Conservation (phyloP, 2,797 vertebrate genomes). For the Myotis vivesi region DNA sequence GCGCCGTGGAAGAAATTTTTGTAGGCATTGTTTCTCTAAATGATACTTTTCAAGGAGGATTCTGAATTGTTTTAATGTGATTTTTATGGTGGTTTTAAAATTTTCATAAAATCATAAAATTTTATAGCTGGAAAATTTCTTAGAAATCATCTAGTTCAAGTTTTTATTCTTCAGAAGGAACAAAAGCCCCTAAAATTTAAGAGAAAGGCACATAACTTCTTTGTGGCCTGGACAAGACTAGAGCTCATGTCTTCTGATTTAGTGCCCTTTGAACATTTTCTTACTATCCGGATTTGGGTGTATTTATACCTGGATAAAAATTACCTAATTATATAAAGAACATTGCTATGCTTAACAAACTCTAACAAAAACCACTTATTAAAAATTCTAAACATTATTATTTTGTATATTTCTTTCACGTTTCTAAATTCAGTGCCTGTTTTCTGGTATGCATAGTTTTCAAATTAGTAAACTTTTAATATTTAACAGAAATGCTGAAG, state of each 20-base stretch:
- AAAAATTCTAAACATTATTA: not conserved
- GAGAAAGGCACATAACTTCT: not conserved
- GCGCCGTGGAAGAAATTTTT: not conserved
- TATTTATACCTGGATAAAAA: not conserved
- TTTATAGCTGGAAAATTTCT: slow-evolving; percentile 34
- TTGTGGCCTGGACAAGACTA: not conserved
- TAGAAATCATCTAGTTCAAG: not conserved
- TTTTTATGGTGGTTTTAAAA: slow-evolving; percentile 30
- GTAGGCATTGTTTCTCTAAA: slow-evolving; percentile 2
- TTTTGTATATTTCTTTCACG: not conserved
- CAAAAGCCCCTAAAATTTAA: slow-evolving; percentile 2
- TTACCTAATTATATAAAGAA: not conserved
- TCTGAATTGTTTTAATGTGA: slow-evolving; percentile 34
- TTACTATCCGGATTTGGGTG: not conserved
- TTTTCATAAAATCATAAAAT: slow-evolving; percentile 24
- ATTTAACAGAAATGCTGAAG: not conserved
- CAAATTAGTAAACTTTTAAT: not conserved
- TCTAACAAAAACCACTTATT: not conserved
- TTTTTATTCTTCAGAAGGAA: not conserved
- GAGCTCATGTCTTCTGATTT: not conserved
- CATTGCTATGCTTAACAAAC: not conserved
- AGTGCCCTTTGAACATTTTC: not conserved
- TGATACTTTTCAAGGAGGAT: not conserved
- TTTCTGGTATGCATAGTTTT: not conserved
- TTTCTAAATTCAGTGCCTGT: not conserved